Conservation (phyloP, 2,888 invertebrate species). For the Eilema griseolum region DNA sequence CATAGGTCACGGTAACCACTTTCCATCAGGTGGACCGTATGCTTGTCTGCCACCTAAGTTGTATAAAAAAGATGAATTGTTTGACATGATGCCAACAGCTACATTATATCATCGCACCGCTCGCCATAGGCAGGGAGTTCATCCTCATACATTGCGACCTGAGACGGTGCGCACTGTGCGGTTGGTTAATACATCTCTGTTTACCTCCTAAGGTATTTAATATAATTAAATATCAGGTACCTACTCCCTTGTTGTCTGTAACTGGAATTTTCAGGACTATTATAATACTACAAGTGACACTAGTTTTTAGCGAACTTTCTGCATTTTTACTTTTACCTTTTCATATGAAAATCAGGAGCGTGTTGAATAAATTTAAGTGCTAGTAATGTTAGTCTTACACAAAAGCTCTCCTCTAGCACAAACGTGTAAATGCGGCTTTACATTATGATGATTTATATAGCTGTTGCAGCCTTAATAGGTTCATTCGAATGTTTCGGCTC, state of each 20-base stretch:
- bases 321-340: background rate
- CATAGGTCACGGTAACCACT: no score
- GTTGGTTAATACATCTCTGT: background rate
- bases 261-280: background rate
- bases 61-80: no score
- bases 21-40: no score
- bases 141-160: no score
- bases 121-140: no score
- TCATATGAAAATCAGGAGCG: conserved; percentile 1
- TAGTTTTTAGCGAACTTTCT: background rate
- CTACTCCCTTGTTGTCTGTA: background rate
- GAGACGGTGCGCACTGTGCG: no score
- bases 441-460: conserved; percentile 62
- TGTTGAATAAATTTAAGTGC: conserved; percentile 9
- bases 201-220: background rate
- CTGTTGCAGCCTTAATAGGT: conserved; percentile 52
- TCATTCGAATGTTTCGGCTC: conserved; percentile 52
- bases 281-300: background rate
- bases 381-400: conserved; percentile 13
- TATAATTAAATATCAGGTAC: background rate
- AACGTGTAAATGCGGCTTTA: conserved; percentile 17
- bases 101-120: no score
- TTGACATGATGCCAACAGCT: no score
- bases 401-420: conserved; percentile 12
- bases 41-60: no score